A percentile compares a stretch with the other conserved stretches of the same genome.
Evolutionary conservation across 2,113 vertebrate genomes (phyloP).

Genomic region (Tinamus guttatus): DNA sequence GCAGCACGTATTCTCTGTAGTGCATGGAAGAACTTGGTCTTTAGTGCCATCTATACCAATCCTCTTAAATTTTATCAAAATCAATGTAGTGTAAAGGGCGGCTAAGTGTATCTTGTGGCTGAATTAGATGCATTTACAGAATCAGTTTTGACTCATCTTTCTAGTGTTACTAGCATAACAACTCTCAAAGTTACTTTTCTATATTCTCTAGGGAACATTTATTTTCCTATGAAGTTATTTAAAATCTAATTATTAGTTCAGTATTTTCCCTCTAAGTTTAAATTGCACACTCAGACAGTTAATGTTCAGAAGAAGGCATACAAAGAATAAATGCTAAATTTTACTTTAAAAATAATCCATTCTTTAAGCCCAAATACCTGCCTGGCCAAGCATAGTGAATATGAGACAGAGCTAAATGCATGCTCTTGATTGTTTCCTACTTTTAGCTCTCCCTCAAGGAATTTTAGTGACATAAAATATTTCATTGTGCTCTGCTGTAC

Average conservation of each 20-base stretch:
- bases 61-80: neutral
- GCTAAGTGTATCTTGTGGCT: neutral
- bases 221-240: neutral
- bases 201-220: neutral
- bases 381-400: neutral
- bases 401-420: neutral
- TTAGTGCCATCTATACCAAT: neutral
- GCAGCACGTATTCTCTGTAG: neutral
- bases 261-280: neutral
- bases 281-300: neutral
- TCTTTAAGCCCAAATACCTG: neutral
- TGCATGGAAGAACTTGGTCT: neutral
- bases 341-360: neutral
- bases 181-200: neutral
- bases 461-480: neutral
- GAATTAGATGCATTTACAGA: neutral
- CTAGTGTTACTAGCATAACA: neutral
- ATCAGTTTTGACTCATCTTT: neutral
- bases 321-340: neutral
- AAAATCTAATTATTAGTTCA: neutral
- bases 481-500: neutral
- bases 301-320: neutral
- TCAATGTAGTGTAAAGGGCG: neutral
- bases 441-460: conserved; percentile 22
- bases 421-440: neutral